Evolutionary conservation across 2,797 vertebrate species (phyloP).

Genomic region (Saxicola maurus): DNA sequence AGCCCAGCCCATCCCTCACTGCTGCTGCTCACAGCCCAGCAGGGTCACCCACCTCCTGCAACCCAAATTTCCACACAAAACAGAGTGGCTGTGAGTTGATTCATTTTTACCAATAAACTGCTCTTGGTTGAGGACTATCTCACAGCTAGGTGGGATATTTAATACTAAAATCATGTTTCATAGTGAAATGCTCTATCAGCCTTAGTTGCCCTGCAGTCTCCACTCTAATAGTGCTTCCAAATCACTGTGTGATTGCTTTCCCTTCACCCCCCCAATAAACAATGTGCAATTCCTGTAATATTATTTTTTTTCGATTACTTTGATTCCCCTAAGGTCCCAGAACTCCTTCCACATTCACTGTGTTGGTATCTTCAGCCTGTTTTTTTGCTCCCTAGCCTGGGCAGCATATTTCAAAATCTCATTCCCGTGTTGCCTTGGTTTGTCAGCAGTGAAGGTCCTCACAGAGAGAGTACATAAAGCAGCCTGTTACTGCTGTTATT

Average conservation of each 20-base stretch:
- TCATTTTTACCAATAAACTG: not conserved
- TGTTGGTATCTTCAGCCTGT: not conserved
- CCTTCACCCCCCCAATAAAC: not conserved
- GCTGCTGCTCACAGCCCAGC: not conserved
- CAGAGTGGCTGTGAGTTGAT: not conserved
- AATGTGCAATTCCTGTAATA: slow-evolving; percentile 23
- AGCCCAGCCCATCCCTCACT: not conserved
- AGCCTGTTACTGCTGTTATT: not conserved
- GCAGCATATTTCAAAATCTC: slow-evolving; percentile 39
- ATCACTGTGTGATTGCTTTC: not conserved
- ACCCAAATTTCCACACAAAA: not conserved
- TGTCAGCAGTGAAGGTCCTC: not conserved
- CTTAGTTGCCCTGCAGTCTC: not conserved
- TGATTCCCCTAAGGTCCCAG: slow-evolving; percentile 9
- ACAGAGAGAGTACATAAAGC: not conserved
- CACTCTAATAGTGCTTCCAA: not conserved
- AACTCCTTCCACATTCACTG: not conserved
- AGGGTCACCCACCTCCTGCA: not conserved
- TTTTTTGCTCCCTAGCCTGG: not conserved
- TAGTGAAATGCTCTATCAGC: slow-evolving; percentile 3
- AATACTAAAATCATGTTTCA: not conserved
- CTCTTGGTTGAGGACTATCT: not conserved
- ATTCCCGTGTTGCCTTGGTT: not conserved
- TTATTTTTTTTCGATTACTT: slow-evolving; percentile 24
- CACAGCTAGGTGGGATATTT: slow-evolving; percentile 16